Conservation (phyloP, 1,140 invertebrate species). For the Linepithema humile region DNA sequence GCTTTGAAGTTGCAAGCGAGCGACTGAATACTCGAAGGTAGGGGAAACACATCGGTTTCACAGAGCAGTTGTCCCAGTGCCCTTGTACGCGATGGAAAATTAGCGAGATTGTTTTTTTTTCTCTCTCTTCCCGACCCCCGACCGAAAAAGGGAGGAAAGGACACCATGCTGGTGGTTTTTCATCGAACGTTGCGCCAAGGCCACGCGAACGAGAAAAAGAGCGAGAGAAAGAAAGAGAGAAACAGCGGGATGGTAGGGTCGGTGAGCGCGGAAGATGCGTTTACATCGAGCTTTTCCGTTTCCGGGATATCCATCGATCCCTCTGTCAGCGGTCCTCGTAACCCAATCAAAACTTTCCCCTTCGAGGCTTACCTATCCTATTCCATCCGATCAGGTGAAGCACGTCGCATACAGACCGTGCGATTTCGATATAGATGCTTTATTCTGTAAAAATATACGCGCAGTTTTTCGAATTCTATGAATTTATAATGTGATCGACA, state of each 20-base stretch:
- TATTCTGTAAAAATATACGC: conserved; percentile 1
- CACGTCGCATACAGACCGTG: neutral
- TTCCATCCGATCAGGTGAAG: conserved; percentile 14
- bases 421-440: neutral
- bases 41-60: conserved; percentile 66
- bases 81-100: conserved; percentile 74
- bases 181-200: conserved; percentile 63
- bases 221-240: neutral
- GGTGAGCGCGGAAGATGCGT: conserved; percentile 32
- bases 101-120: conserved; percentile 74
- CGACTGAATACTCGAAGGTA: conserved; percentile 58
- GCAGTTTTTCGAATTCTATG: conserved; percentile 46
- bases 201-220: conserved; percentile 16
- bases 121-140: conserved; percentile 57
- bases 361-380: conserved; percentile 46
- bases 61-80: conserved; percentile 73
- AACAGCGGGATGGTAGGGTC: neutral
- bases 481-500: conserved; percentile 41
- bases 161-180: conserved; percentile 24
- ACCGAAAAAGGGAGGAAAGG: conserved; percentile 59
- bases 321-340: conserved; percentile 67
- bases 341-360: conserved; percentile 72
- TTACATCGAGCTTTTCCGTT: conserved; percentile 71
- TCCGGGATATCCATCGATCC: conserved; percentile 70
- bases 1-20: conserved; percentile 59